Conservation (phyloP, 2,113 vertebrate species). For the Cinclus mexicanus region DNA sequence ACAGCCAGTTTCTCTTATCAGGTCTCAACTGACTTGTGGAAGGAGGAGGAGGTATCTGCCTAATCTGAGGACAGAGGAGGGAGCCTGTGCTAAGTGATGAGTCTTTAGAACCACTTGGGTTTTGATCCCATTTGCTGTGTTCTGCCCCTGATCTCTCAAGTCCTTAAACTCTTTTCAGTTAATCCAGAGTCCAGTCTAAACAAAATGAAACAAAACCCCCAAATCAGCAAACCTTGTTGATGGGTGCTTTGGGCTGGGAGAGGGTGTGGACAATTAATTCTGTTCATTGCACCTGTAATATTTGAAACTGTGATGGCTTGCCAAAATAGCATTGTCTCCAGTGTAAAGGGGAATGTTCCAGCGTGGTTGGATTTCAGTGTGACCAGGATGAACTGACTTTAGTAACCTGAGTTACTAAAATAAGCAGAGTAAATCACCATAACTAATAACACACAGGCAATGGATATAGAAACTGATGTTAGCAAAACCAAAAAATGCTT, state of each 20-base stretch:
- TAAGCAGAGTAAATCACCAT: background rate
- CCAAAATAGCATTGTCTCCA: background rate
- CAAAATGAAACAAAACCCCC: background rate
- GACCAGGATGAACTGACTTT: background rate
- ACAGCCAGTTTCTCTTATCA: background rate
- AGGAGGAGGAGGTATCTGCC: background rate
- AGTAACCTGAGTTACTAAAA: background rate
- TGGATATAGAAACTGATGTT: background rate
- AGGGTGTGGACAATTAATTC: background rate
- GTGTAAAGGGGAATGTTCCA: background rate
- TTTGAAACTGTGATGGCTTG: background rate
- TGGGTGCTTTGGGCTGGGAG: background rate
- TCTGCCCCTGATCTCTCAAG: background rate
- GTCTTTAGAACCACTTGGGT: background rate
- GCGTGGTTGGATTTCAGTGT: background rate
- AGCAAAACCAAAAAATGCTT: background rate
- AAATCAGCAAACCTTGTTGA: background rate
- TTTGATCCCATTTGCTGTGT: background rate
- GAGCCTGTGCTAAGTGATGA: background rate
- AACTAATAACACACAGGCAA: background rate
- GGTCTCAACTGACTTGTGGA: background rate
- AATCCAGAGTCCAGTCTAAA: background rate
- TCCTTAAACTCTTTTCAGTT: background rate
- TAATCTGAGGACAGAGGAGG: background rate
- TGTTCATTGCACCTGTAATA: background rate